Conservation (phyloP, 2,113 vertebrate genomes). For the Phoxinus phoxinus region DNA sequence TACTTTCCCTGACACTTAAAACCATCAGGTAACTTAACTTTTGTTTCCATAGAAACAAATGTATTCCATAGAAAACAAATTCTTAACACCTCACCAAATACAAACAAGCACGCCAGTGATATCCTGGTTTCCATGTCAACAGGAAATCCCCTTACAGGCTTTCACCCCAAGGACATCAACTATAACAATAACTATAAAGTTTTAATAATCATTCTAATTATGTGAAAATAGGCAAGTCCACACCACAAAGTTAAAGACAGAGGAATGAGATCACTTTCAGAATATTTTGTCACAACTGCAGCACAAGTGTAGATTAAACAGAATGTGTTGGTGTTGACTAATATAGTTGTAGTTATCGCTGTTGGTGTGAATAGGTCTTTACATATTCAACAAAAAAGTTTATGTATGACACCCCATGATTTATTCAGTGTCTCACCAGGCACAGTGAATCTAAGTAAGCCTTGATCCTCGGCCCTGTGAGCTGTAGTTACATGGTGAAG, state of each 20-base stretch:
- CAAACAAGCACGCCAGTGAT: neutral
- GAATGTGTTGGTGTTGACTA: too few species aligned
- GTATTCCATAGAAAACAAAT: neutral
- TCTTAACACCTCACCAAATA: neutral
- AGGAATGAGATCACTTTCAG: neutral
- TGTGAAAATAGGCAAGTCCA: neutral
- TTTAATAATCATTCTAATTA: neutral
- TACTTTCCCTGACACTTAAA: neutral
- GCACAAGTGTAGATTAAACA: too few species aligned
- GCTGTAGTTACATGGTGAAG: conserved; percentile 79
- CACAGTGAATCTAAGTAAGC: conserved; percentile 73
- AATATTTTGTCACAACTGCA: too few species aligned
- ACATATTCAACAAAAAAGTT: too few species aligned
- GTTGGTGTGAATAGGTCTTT: too few species aligned
- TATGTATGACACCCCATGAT: neutral
- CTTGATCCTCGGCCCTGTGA: conserved; percentile 66
- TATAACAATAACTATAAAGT: neutral
- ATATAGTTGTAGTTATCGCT: too few species aligned
- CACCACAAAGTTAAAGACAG: neutral
- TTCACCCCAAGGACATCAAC: neutral
- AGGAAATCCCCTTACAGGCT: neutral
- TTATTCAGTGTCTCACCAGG: conserved; percentile 75
- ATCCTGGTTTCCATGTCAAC: neutral
- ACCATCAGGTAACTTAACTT: neutral
- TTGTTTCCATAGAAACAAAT: neutral